Evolutionary conservation across 2,888 invertebrate species (phyloP).

Genomic region (Melanchra persicariae): DNA sequence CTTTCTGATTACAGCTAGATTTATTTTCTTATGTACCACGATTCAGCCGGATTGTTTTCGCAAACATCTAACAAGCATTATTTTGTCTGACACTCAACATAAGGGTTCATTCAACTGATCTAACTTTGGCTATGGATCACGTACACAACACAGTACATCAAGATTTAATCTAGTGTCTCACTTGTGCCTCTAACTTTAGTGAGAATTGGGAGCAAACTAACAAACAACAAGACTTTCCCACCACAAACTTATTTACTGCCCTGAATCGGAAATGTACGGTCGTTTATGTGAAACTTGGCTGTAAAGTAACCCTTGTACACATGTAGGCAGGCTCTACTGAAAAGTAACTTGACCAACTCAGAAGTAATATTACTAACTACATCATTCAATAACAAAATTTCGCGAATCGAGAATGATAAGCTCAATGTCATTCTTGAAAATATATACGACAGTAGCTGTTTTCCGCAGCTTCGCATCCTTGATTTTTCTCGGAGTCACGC

Average conservation of each 20-base stretch:
- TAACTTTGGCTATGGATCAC: conserved; percentile 28
- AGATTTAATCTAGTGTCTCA: conserved; percentile 28
- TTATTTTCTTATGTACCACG: not conserved
- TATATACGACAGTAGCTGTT: too few species aligned
- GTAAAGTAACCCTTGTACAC: not conserved
- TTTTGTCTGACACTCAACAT: conserved; percentile 2
- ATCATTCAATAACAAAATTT: not conserved
- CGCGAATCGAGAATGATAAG: not conserved
- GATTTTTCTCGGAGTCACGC: not conserved
- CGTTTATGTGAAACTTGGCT: not conserved
- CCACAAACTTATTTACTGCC: conserved; percentile 22
- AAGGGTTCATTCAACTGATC: conserved; percentile 6
- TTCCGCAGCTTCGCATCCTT: not conserved
- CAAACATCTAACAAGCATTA: not conserved
- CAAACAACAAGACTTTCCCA: conserved; percentile 10
- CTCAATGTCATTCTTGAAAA: not conserved
- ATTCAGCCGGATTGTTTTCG: conserved; percentile 5
- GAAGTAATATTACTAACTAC: too few species aligned
- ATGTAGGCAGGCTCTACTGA: not conserved
- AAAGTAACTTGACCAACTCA: not conserved
- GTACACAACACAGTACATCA: conserved; percentile 4
- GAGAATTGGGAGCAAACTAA: conserved; percentile 9
- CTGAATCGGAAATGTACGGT: conserved; percentile 17
- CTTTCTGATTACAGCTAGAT: not conserved
- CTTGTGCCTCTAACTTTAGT: conserved; percentile 15